Evolutionary conservation across 2,888 invertebrate genomes (phyloP).

Genomic region (Tinea semifulvella): DNA sequence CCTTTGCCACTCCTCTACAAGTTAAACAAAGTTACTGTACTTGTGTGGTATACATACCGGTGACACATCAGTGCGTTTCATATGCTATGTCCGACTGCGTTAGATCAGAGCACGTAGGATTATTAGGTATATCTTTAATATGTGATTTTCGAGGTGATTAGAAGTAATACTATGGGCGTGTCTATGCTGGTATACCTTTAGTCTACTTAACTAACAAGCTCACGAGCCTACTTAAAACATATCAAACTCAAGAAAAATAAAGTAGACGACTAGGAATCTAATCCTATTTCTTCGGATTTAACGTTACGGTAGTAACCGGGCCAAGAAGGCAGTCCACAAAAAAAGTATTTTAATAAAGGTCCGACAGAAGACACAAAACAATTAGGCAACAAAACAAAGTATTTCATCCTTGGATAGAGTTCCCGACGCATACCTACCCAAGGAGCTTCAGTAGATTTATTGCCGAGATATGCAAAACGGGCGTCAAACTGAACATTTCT

Average conservation of each 20-base stretch:
- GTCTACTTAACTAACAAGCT: no score
- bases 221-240: no score
- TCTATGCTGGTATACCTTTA: no score
- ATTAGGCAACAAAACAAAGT: constrained; percentile 3
- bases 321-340: not conserved
- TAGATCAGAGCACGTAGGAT: no score
- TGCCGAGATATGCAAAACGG: constrained; percentile 40
- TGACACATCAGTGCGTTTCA: not conserved
- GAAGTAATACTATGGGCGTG: no score
- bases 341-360: not conserved
- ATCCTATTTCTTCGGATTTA: no score
- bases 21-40: not conserved
- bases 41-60: not conserved
- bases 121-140: no score
- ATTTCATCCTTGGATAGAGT: constrained; percentile 7
- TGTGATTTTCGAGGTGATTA: no score
- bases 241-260: no score
- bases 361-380: not conserved
- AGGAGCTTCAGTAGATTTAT: constrained; percentile 35
- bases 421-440: constrained; percentile 5
- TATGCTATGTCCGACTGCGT: no score
- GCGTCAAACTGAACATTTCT: constrained; percentile 41
- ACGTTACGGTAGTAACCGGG: no score
- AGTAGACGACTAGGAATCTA: no score
- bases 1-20: not conserved